A percentile compares a stretch with the other conserved stretches of the same genome.
phyloP scores from a whole-genome alignment of 2,113 vertebrate species.

The Vanacampus margaritifer region DNA sequence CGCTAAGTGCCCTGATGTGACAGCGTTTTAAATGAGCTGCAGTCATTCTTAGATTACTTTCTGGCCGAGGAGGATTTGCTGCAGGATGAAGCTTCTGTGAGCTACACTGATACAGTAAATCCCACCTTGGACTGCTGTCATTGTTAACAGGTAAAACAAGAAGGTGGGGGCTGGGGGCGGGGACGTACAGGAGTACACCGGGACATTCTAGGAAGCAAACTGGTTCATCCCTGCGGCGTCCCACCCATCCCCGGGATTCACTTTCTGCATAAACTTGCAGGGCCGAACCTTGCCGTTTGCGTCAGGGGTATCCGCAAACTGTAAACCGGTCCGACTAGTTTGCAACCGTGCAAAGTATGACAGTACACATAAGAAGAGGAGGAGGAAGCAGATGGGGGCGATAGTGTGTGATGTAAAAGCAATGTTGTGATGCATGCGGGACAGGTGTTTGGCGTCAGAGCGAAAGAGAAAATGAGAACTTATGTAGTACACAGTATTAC shows the following conservation, averaged over 20 bases:
- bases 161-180: neutral
- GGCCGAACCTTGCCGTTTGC: conserved; percentile 33
- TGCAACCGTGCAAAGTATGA: neutral
- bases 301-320: conserved; percentile 3
- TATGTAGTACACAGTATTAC: neutral
- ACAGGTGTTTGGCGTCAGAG: conserved; percentile 27
- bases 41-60: conserved; percentile 42
- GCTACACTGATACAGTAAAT: conserved; percentile 49
- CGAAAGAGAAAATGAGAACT: neutral
- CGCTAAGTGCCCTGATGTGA: conserved; percentile 3
- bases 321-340: conserved; percentile 64
- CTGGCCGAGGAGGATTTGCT: conserved; percentile 52
- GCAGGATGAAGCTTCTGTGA: conserved; percentile 37
- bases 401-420: conserved; percentile 20
- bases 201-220: conserved; percentile 12
- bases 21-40: conserved; percentile 35
- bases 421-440: conserved; percentile 3
- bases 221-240: neutral
- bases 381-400: conserved; percentile 20
- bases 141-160: conserved; percentile 55
- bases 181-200: neutral
- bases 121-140: conserved; percentile 54
- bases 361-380: neutral
- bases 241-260: neutral
- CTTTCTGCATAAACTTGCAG: conserved; percentile 26